Conservation (phyloP, 2,797 vertebrate genomes). For the Pelochelys cantorii region DNA sequence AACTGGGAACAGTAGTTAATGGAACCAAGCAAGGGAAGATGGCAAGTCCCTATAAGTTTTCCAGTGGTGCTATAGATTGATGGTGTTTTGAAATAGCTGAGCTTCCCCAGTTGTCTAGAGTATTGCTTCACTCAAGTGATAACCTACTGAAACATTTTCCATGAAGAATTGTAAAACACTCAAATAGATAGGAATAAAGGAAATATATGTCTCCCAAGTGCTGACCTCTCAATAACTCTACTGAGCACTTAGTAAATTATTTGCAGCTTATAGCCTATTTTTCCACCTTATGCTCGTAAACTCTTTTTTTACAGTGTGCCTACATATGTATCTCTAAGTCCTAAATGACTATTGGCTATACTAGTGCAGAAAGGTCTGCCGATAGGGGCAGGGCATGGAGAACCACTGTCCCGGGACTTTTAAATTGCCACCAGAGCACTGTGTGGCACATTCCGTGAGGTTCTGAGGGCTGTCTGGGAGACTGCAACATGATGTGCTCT, state of each 20-base stretch:
- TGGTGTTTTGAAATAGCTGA: not conserved
- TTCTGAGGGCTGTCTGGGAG: too few species aligned
- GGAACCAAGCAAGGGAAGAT: not conserved
- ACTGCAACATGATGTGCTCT: too few species aligned
- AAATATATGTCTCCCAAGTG: not conserved
- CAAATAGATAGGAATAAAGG: not conserved
- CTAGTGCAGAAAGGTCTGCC: not conserved
- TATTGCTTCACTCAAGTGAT: not conserved
- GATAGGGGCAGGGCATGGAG: too few species aligned
- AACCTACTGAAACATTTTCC: conserved; percentile 9
- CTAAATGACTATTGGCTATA: not conserved
- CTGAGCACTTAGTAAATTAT: not conserved
- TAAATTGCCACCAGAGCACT: too few species aligned
- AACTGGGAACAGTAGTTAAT: not conserved
- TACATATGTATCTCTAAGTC: not conserved
- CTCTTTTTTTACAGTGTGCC: not conserved
- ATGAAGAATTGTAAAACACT: conserved; percentile 7
- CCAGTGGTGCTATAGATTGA: not conserved
- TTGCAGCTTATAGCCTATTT: not conserved
- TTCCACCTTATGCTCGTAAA: not conserved
- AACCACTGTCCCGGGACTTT: too few species aligned
- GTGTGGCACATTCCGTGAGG: too few species aligned
- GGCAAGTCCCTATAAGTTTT: not conserved
- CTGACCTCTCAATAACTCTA: not conserved
- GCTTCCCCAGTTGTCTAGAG: conserved; percentile 13